phyloP scores from a whole-genome alignment of 2,888 invertebrate genomes.

The Papilio elwesi region DNA sequence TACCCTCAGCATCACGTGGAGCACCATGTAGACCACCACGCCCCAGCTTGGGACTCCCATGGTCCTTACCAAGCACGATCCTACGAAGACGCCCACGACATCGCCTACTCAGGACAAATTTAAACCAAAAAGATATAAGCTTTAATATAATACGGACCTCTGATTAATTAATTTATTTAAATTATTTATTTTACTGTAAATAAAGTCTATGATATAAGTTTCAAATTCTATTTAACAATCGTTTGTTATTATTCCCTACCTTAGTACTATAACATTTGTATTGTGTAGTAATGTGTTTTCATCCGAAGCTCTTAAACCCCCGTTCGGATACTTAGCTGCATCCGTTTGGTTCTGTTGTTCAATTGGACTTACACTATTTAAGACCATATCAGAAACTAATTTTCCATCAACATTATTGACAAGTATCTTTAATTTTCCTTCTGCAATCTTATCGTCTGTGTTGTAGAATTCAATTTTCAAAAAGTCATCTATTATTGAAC shows the following conservation, averaged over 20 bases:
- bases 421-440: slow-evolving; percentile 21
- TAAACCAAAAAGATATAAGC: slow-evolving; percentile 57
- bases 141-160: slow-evolving; percentile 72
- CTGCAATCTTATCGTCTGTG: slow-evolving; percentile 5
- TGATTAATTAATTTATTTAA: slow-evolving; percentile 78
- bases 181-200: slow-evolving; percentile 80
- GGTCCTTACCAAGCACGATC: slow-evolving; percentile 86
- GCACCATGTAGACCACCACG: slow-evolving; percentile 86
- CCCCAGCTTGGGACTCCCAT: slow-evolving; percentile 82
- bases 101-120: slow-evolving; percentile 84
- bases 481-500: slow-evolving; percentile 24
- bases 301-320: neutral
- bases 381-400: neutral
- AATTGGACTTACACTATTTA: slow-evolving; percentile 1
- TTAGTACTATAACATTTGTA: slow-evolving; percentile 45
- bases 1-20: slow-evolving; percentile 90
- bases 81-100: slow-evolving; percentile 83
- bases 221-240: slow-evolving; percentile 58
- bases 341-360: neutral
- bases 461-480: slow-evolving; percentile 24
- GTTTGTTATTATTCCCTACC: slow-evolving; percentile 51
- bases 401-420: slow-evolving; percentile 18
- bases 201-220: slow-evolving; percentile 73
- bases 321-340: neutral
- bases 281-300: slow-evolving; percentile 7